Base-by-base conservation (phyloP, 2,797 vertebrate species). In the Poeciliopsis paucimaculata region DNA sequence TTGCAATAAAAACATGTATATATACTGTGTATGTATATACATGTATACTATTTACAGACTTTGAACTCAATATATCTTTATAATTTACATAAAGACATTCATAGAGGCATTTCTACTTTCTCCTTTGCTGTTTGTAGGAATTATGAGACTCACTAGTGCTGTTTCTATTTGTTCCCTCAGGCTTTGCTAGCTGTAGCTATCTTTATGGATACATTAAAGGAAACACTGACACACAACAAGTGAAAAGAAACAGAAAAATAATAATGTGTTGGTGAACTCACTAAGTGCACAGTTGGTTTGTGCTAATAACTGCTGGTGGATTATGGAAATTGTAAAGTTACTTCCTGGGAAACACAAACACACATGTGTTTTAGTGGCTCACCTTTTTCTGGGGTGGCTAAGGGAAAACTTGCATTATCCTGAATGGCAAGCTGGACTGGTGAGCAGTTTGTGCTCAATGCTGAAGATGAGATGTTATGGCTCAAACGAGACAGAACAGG, bases 341-440 rank as follows among this genome's bases (percentile, higher is more conserved):
- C 75, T 85, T 89, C 82, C 87, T 89, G 34, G 80, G 87, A 81
- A 85, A 68, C 71, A 73, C 28, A 36, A 73, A 4, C 81, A 76
- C 76, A 78, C 53, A 68, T 73, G 77, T 72, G 57, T 64, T 72
- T 80, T 57, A 71, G 41, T 75, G 80, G 75, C 87, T 92, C 88
- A 94, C 93, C 90, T 85, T 89, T 84, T 15, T 79, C 39, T 41
- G 7, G 0, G 34, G 49, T 74, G 53, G 46, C 79, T 8, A 60
- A 70, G 78, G 82, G 83, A 73, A 75, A 45, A 36, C 20, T 23
- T 0, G 66, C 3, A 68, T 43, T 51, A 77, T 75, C 36, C 11
- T 77, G 77, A 41, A 45, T 31, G 0, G 20, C 55, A 11, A 72
- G 47, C 76, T 72, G 87, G 11, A 28, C 41, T 39, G 62, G n/a